These are phyloP conservation scores for Oscheius myriophilus DNA, from an alignment of 2,888 invertebrate genomes.

Conservation along the genomic window DNA sequence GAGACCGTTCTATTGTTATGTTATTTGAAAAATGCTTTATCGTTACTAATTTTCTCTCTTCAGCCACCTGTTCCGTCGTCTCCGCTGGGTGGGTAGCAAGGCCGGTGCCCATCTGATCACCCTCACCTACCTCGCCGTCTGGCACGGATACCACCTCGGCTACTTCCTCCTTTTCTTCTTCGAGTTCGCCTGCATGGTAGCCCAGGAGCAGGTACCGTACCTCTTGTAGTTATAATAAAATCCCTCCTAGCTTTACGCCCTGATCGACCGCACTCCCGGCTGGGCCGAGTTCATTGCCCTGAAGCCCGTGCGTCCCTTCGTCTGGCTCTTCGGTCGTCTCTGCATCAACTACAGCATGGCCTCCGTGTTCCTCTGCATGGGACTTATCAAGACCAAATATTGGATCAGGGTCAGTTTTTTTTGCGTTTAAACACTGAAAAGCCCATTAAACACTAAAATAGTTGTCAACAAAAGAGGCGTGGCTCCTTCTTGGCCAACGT, in stretches of 20 bases:
- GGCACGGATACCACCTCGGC: slow-evolving; percentile 94
- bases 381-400: slow-evolving; percentile 68
- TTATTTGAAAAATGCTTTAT: neutral
- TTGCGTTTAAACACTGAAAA: too few species aligned
- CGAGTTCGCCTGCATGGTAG: slow-evolving; percentile 86
- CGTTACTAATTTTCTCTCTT: slow-evolving; percentile 7
- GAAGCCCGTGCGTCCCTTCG: slow-evolving; percentile 53
- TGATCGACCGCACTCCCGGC: slow-evolving; percentile 63
- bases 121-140: slow-evolving; percentile 86
- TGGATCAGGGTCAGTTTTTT: slow-evolving; percentile 62
- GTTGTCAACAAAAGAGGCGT: too few species aligned
- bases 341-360: slow-evolving; percentile 67
- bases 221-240: slow-evolving; percentile 2
- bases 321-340: slow-evolving; percentile 65
- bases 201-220: slow-evolving; percentile 82
- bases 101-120: slow-evolving; percentile 83
- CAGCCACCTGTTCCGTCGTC: slow-evolving; percentile 85
- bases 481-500: neutral
- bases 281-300: slow-evolving; percentile 53
- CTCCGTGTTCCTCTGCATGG: slow-evolving; percentile 69
- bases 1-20: too few species aligned
- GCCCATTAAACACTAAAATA: neutral
- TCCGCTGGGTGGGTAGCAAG: slow-evolving; percentile 87
- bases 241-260: slow-evolving; percentile 56
- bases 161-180: slow-evolving; percentile 92